These are phyloP conservation scores for Coracopsis vasa DNA, from an alignment of 2,113 vertebrate species.

Conservation along the genomic window DNA sequence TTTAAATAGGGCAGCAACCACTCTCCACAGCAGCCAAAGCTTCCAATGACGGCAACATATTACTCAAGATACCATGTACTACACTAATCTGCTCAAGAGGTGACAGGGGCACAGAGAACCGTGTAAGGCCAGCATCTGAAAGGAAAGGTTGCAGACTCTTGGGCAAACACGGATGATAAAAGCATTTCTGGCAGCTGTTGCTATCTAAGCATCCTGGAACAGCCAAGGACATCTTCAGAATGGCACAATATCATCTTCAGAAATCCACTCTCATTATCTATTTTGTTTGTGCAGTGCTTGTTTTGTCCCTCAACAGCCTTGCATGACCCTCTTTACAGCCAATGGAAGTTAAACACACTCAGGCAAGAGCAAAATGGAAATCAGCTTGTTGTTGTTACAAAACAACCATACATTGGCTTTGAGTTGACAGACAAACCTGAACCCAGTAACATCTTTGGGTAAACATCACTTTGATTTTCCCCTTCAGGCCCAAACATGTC, in stretches of 20 bases:
- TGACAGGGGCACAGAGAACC: not conserved
- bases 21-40: not conserved
- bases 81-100: constrained; percentile 35
- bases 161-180: constrained; percentile 48
- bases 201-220: constrained; percentile 47
- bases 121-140: constrained; percentile 11
- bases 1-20: not conserved
- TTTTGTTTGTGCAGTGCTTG: constrained; percentile 1
- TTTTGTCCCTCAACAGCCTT: not conserved
- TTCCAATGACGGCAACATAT: not conserved
- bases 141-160: constrained; percentile 44
- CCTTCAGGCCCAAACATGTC: not conserved
- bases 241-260: constrained; percentile 25
- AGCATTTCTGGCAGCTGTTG: constrained; percentile 39
- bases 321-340: not conserved
- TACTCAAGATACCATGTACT: not conserved
- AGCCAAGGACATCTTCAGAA: constrained; percentile 62
- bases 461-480: not conserved
- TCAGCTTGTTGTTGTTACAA: not conserved
- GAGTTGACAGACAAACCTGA: not conserved
- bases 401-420: not conserved
- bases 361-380: constrained; percentile 6
- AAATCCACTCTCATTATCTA: constrained; percentile 30
- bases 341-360: not conserved
- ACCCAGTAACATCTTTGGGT: not conserved